These are phyloP conservation scores for Drosophila quasianomalipes DNA, from an alignment of 2,888 invertebrate genomes.

Conservation along the genomic window DNA sequence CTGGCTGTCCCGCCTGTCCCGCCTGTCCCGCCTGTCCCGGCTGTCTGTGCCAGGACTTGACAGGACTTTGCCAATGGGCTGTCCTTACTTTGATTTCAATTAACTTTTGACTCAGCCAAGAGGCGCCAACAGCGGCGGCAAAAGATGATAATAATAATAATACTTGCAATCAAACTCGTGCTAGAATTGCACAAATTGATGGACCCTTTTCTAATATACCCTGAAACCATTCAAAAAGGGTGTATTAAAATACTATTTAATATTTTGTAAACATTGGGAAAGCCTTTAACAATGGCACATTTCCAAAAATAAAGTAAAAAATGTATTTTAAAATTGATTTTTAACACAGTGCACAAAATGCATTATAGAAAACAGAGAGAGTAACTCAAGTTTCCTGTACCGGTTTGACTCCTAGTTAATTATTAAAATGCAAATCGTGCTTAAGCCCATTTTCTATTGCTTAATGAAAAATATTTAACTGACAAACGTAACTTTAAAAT, in stretches of 20 bases:
- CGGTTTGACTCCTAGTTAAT: background rate
- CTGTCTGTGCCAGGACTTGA: slow-evolving; percentile 15
- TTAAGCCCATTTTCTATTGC: too few species aligned
- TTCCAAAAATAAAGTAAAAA: too few species aligned
- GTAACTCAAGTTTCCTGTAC: too few species aligned
- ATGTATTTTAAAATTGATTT: too few species aligned
- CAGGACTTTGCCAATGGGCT: slow-evolving; percentile 41
- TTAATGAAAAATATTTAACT: too few species aligned
- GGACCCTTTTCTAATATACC: slow-evolving; percentile 4
- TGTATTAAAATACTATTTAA: background rate
- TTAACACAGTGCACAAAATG: too few species aligned
- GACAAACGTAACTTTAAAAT: background rate
- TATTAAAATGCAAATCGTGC: background rate
- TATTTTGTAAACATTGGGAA: too few species aligned
- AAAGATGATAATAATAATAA: slow-evolving; percentile 66
- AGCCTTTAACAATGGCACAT: too few species aligned
- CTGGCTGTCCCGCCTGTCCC: slow-evolving; percentile 11
- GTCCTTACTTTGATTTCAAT: slow-evolving; percentile 81
- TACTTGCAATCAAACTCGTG: slow-evolving; percentile 68
- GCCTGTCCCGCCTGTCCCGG: background rate
- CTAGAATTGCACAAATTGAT: slow-evolving; percentile 60
- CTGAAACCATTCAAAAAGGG: background rate
- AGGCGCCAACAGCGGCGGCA: slow-evolving; percentile 46
- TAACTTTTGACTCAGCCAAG: slow-evolving; percentile 74
- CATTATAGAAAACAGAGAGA: too few species aligned